A percentile compares a stretch with the other conserved stretches of the same genome.
Conservation (phyloP, 2,888 invertebrate species). For the Hetaerina titia region DNA sequence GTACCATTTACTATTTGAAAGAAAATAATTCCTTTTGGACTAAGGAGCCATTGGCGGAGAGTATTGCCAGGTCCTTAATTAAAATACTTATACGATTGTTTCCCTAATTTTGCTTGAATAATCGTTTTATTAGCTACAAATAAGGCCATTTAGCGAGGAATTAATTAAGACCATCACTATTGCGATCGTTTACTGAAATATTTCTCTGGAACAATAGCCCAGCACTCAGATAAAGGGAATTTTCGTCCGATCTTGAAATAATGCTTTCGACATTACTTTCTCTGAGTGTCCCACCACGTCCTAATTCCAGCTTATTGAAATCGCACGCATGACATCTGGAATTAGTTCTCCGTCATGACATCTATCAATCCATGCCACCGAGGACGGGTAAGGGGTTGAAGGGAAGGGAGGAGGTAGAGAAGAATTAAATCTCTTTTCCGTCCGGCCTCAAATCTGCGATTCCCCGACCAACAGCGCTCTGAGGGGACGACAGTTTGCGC, state of each 20-base stretch:
- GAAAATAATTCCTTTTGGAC: too few relatives aligned
- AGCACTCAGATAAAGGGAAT: not conserved
- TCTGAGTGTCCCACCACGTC: not conserved
- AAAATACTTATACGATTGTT: too few relatives aligned
- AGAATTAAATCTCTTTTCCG: too few relatives aligned
- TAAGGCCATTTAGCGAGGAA: too few relatives aligned
- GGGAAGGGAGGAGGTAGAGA: not conserved
- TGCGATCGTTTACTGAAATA: too few relatives aligned
- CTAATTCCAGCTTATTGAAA: not conserved
- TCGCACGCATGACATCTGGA: not conserved
- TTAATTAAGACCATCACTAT: too few relatives aligned
- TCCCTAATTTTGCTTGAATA: too few relatives aligned
- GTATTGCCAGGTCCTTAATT: too few relatives aligned
- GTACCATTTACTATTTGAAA: too few relatives aligned
- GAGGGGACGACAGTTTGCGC: not conserved
- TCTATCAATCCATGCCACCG: not conserved
- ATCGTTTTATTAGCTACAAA: too few relatives aligned
- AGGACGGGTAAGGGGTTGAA: not conserved
- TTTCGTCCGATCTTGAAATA: not conserved
- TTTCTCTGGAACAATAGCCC: not conserved
- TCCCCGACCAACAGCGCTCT: not conserved
- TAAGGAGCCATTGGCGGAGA: too few relatives aligned
- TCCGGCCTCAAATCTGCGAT: not conserved
- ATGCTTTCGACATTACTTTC: not conserved
- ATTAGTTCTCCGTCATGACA: constrained; percentile 7